Conservation (phyloP, 2,888 invertebrate genomes). For the Brenthis hecate region DNA sequence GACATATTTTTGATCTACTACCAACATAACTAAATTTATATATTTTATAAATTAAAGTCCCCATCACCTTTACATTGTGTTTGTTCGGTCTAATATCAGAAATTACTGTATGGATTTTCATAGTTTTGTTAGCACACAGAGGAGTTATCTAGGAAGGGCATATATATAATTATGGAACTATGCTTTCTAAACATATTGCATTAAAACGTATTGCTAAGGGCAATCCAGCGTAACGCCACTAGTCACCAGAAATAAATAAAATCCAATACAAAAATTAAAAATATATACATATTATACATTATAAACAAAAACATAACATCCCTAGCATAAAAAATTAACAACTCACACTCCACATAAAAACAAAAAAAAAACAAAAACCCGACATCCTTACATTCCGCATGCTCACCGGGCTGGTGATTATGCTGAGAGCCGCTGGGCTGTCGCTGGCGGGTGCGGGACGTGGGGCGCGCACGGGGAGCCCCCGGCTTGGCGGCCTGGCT, state of each 20-base stretch:
- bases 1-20: too few relatives aligned
- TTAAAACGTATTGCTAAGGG: too few relatives aligned
- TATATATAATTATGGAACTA: too few relatives aligned
- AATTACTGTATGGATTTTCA: too few relatives aligned
- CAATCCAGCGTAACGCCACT: too few relatives aligned
- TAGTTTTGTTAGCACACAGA: too few relatives aligned
- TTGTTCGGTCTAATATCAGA: too few relatives aligned
- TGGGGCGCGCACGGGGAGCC: conserved; percentile 45
- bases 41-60: too few relatives aligned
- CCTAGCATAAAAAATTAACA: not conserved
- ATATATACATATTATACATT: not conserved
- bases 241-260: not conserved
- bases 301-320: not conserved
- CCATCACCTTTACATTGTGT: too few relatives aligned
- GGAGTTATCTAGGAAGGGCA: too few relatives aligned
- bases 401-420: conserved; percentile 55
- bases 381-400: conserved; percentile 33
- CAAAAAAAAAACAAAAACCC: not conserved
- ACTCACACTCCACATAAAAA: not conserved
- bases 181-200: too few relatives aligned
- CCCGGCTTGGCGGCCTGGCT: conserved; percentile 46
- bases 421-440: conserved; percentile 56
- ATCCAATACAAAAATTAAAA: not conserved
- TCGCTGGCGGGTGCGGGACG: conserved; percentile 56
- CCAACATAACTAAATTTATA: too few relatives aligned